Base-by-base conservation (phyloP, 2,797 vertebrate species). In the Sebastes oblongus region DNA sequence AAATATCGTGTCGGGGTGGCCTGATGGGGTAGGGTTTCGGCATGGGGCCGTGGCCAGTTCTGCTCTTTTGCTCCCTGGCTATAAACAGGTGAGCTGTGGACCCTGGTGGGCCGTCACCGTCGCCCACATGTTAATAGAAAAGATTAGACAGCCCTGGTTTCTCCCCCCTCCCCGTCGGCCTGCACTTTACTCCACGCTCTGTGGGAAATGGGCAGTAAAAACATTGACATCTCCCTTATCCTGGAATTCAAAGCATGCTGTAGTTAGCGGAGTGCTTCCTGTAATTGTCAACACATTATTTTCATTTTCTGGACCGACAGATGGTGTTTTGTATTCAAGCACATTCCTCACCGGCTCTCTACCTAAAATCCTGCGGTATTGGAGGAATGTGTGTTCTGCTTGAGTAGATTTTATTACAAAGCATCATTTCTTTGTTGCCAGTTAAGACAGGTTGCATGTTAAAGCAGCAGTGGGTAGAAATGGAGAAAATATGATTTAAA, bases 31-130 rank as follows among this genome's bases (percentile, higher is more conserved):
- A 78, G 86, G 85, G 93, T 96, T 95, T 94, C 94, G 24, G 20
- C 72, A 68, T 70, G 78, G 87, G 89, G 81, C 86, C 59, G 77
- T 67, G 75, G 85, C 87, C 92, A 91, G 76, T 81, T 78, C 86
- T 91, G 81, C 89, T 90, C 84, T 93, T 87, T 82, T 88, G 88
- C 87, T 88, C 84, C 81, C 75, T 55, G 62, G 89, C 86, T 91
- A 86, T 94, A 93, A 95, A 95, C 93, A 91, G 91, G 93, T 94
- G 92, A 93, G 85, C 85, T 52, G 86, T 81, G 83, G 90, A 89
- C 86, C 78, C 88, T 75, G 66, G 66, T 89, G 79, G 72, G 83
- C 81, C 72, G 64, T 89, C 85, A 61, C 62, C 54, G 10, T 66
- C 59, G 77, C 70, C 78, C 80, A 77, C 80, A 85, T 88, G 86